Evolutionary conservation across 2,888 invertebrate genomes (phyloP), one percentile per base, ranked within the genome.

Genomic region (Lasioglossum malachurum): DNA sequence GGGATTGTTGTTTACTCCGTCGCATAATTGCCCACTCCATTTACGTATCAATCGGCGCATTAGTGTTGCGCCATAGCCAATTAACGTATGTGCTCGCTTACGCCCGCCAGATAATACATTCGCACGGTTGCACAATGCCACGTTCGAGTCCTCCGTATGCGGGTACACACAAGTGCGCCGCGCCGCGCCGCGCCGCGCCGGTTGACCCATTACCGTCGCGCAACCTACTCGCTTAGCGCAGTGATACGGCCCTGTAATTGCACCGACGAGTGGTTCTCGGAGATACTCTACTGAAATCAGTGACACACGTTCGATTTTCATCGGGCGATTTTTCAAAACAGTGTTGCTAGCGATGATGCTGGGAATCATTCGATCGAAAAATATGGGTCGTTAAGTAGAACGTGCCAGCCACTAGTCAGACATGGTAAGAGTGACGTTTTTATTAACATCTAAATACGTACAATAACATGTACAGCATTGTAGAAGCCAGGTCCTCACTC

Each of bases 1-100:
- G 75, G 77, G 84, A 87, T 89, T 86, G 88, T 91, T 91, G 92
- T 91, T 92, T 91, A 91, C 91, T 73, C 87, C 84, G 64, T 88
- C 86, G 90, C 87, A 91, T 89, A 91, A 91, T 91, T 91, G 90
- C 86, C 87, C 87, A 86, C 91, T 91, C 92, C 89, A 91, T 92
- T 91, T 91, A 91, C 89, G 91, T 92, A 91, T 91, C 91, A 91
- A 91, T 91, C 91, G 90, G 82, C 81, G 90, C 87, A 89, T 91
- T 90, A 90, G 89, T 84, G 86, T 89, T 90, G 86, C 86, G 79
- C 88, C 87, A 87, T 83, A 82, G 74, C 87, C 88, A 89, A 91
- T 92, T 92, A 92, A 87, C 88, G 85, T 87, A 82, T 85, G 86
- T 76, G 74, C 74, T 49, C 76, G 77, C 69, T 73, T 60, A 74